Base-by-base conservation (phyloP, 2,888 invertebrate genomes). In the Sinelater perroti region DNA sequence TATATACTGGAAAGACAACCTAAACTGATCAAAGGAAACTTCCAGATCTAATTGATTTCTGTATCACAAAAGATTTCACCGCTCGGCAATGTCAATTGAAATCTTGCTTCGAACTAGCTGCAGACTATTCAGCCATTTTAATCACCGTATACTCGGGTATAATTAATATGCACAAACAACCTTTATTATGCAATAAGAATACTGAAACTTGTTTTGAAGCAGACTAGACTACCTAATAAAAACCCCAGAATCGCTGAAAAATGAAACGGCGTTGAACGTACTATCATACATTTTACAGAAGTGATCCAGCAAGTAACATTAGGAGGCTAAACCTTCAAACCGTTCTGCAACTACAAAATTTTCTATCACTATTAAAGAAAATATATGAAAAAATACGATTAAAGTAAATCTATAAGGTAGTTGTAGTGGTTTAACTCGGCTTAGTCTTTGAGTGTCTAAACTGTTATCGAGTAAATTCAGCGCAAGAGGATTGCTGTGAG, bases 1-100 rank as follows among this genome's bases (percentile, higher is more conserved):
- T 24, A 44, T 47, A 62, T 13, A 56, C 65, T 8, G 50, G 55
- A 5, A 28, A 66, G 50, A 1, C 30, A 61, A n/a, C n/a, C n/a
- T n/a, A n/a, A n/a, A 28, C 63, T 18, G 45, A 67, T 20, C 51
- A 44, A 1, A 50, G 28, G n/a, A 50, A 16, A 30, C 10, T 24
- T 5, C 49, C 49, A 20, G 49, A 49, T 6, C 14, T 49, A 49
- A 49, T 49, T 8, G 47, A 18, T 31, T 46, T 46, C 13, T 2
- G 36, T 8, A 46, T 46, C 31, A 31, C 11, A 30, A 46, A 46
- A 31, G 20, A 35, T 8, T 33, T 33, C 21, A 35, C 6, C 33
- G 13, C 42, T 16, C 42, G 26, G 3, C 13, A n/a, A 20, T 46
- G 31, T 6, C 8, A 46, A 31, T 20, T 26, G 8, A 33, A 33